These are phyloP conservation scores for Chaetops frenatus DNA, from an alignment of 2,113 vertebrate genomes.

Conservation along the genomic window DNA sequence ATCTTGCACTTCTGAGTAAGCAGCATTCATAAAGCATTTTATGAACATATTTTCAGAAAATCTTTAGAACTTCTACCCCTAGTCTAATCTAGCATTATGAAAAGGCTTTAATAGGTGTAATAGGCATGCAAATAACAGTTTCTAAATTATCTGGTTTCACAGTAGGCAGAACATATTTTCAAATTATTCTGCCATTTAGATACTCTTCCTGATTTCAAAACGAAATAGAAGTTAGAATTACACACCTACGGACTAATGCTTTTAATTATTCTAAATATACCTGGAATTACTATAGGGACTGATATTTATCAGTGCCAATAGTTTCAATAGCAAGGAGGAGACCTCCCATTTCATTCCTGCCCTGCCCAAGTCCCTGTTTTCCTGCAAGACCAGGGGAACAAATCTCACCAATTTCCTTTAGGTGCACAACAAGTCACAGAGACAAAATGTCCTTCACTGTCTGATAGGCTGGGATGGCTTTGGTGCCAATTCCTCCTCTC, in stretches of 20 bases:
- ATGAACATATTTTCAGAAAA: background rate
- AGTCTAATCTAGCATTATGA: background rate
- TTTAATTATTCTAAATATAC: background rate
- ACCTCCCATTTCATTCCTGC: background rate
- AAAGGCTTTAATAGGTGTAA: background rate
- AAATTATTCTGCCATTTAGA: conserved; percentile 17
- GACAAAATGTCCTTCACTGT: background rate
- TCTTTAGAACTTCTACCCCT: background rate
- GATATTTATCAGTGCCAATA: background rate
- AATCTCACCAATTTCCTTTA: background rate
- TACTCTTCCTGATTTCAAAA: conserved; percentile 14
- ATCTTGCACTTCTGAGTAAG: background rate
- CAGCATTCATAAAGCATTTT: background rate
- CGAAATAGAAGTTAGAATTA: conserved; percentile 4
- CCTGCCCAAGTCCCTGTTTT: background rate
- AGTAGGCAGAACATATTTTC: background rate
- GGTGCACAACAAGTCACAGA: background rate
- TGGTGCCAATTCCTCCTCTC: background rate
- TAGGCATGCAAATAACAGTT: background rate
- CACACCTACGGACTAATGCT: background rate
- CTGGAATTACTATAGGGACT: background rate
- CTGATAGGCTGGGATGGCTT: background rate
- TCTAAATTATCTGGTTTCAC: background rate
- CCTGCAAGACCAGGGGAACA: background rate
- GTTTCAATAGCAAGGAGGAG: background rate